phyloP scores from a whole-genome alignment of 1,140 invertebrate genomes.

The Sesamia nonagrioides region DNA sequence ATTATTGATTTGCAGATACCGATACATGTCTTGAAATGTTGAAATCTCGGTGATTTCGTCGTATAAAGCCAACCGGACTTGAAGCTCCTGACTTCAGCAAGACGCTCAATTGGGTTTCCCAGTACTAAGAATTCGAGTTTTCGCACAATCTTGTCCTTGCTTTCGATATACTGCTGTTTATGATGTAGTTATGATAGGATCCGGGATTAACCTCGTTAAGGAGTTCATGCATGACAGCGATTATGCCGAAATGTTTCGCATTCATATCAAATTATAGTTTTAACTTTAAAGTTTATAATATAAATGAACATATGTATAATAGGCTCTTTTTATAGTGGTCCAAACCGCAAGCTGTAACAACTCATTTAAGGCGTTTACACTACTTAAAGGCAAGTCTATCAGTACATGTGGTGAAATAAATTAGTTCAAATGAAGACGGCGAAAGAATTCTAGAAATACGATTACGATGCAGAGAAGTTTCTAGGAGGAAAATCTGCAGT shows the following conservation, averaged over 20 bases:
- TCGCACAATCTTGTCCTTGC: not conserved
- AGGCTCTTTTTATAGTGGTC: slow-evolving; percentile 3
- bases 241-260: not conserved
- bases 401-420: not conserved
- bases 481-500: not conserved
- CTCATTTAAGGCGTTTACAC: slow-evolving; percentile 8
- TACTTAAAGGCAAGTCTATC: slow-evolving; percentile 27
- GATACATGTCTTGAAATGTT: not conserved
- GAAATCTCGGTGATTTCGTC: slow-evolving; percentile 1
- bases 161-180: not conserved
- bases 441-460: too few relatives aligned
- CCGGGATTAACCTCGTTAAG: not conserved
- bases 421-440: not conserved
- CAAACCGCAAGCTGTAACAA: slow-evolving; percentile 22
- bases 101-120: slow-evolving; percentile 4
- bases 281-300: not conserved
- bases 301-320: not conserved
- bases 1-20: slow-evolving; percentile 1
- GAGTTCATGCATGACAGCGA: not conserved
- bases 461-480: not conserved
- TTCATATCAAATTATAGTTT: not conserved
- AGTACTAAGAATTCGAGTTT: not conserved
- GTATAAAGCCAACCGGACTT: not conserved
- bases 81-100: not conserved
- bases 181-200: not conserved